Base-by-base conservation (phyloP, 2,888 invertebrate genomes). In the Beris chalybata region DNA sequence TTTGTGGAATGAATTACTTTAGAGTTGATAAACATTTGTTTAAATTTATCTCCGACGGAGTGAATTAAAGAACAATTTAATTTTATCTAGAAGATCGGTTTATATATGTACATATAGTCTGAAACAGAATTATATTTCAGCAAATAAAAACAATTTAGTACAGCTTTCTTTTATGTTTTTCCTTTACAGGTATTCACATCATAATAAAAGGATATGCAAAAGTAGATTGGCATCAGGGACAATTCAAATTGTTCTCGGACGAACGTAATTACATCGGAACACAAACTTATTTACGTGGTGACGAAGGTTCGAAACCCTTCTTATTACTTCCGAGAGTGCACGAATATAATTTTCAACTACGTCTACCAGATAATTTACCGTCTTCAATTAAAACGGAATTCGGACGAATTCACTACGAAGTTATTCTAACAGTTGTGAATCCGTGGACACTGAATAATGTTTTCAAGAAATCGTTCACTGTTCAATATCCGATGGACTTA, bases 121-220 rank as follows among this genome's bases (percentile, higher is more conserved):
- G 22, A 3, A 22, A 22, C 22, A 22, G 22, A 22, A 22, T 22
- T 22, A 22, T 22, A 22, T 22, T 22, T 22, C 22, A 22, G 22
- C 22, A 22, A 22, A 22, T 22, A 22, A 22, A 22, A 22, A 22
- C 22, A 22, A 22, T 22, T 22, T 22, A 22, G 3, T 22, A 22
- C 22, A 22, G 22, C 22, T 22, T 22, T 22, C 22, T 22, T 22
- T 22, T 22, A 22, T 22, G 22, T 22, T 22, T 3, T 22, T 22
- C 11, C 47, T 55, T 86, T 85, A 31, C 64, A 79, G 79, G 78
- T 70, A 79, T 79, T 70, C 78, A 80, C 71, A 77, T 79, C 71
- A 79, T 80, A 59, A 78, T 79, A 69, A 79, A 77, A 69, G 79
- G 79, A 11, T 79, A 77, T 76, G 79, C 80, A 63, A 80, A 80